Base-by-base conservation (phyloP, 2,888 invertebrate species). In the Muscina levida region DNA sequence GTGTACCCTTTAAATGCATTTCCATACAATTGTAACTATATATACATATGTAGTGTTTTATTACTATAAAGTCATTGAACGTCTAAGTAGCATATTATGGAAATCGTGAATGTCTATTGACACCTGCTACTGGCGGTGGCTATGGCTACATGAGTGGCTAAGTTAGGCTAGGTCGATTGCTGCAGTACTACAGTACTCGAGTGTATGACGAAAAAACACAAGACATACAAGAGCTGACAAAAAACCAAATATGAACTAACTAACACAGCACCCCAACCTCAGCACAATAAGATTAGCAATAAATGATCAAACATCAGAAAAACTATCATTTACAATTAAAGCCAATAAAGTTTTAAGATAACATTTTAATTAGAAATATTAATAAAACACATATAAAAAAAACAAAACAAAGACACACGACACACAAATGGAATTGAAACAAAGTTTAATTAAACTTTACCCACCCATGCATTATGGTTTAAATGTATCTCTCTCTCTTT, bases 341-440 rank as follows among this genome's bases (percentile, higher is more conserved):
- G 17, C 44, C 72, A 65, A 65, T 51, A 68, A 76, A 44, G 51
- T 31, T 31, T 51, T 59, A 17, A 70, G 75, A 76, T 76, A 76
- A 76, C 70, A 19, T 70, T 76, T 76, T 76, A 76, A 76, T 76
- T 76, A 76, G 62, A 76, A 75, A 75, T 75, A 75, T 75, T 75
- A 75, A 75, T 70, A 75, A 68, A 42, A 62, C 10, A 48, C 15
- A 26, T 13, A 48, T 6, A 51, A 39, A 15, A 44, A 53, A 10
- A 72, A 15, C 15, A 67, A 53, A 37, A 48, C 37, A 57, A 48
- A 48, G 22, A 17, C 13, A 48, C 15, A 17, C n/a, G 17, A 51
- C 48, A 62, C 22, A 39, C 39, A 72, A 51, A 46, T 13, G 51
- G 22, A 6, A 57, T 1, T n/a, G 15, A 59, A 70, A 68, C 46